Base-by-base conservation (phyloP, 2,113 vertebrate genomes). In the Empidonax alnorum region DNA sequence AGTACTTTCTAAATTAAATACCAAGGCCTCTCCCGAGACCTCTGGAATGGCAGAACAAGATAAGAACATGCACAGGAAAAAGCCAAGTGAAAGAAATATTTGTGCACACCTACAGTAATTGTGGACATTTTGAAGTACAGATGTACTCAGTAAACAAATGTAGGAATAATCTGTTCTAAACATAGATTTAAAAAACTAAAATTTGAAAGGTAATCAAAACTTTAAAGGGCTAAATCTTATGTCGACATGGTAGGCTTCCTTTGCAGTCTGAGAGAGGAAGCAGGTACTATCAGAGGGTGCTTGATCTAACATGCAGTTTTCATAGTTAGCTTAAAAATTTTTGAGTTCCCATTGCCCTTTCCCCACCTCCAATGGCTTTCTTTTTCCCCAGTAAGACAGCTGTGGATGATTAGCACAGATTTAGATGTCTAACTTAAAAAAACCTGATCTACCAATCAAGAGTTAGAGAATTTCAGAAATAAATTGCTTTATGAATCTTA, bases 1-100 rank as follows among this genome's bases (percentile, higher is more conserved):
- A 93, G 11, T 88, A 82, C 5, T 47, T 94, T 93, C 49, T 74
- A 72, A 77, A 86, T 93, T 90, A 95, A 94, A 96, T 93, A 78
- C 25, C 1, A 2, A 92, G 33, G 16, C 12, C 10, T 92, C 67
- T 77, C 79, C 72, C 81, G 59, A 73, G 95, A 68, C 47, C 31
- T 75, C 39, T 84, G 47, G 14, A 89, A 82, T 6, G 5, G 18
- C 66, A 83, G 68, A 76, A 77, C 0, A 3, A 75, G 44, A n/a
- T 49, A 56, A 94, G 95, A 84, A 41, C 10, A 37, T 41, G 30
- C 21, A 47, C 19, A 27, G 65, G 50, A 75, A 82, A 87, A 83
- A 73, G 23, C 35, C 7, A 49, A 67, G 41, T 10, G 27, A 71
- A 58, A 46, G 12, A 74, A 66, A 46, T 24, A 37, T 72, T 83